These are phyloP conservation scores for Plebejus argus DNA, from an alignment of 2,888 invertebrate genomes.

Conservation along the genomic window DNA sequence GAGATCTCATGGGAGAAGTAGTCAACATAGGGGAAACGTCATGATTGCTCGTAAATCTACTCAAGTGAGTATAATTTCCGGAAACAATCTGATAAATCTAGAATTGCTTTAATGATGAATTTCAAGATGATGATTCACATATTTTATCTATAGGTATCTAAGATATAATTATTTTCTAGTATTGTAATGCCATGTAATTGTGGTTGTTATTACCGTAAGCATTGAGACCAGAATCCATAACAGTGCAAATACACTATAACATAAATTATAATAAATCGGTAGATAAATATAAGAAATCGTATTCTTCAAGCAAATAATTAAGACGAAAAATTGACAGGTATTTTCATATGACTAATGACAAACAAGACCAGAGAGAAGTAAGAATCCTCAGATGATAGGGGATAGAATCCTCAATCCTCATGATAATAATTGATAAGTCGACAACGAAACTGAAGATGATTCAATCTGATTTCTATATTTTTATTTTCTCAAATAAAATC, in stretches of 20 bases:
- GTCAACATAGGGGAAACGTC: background rate
- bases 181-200: background rate
- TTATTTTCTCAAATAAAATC: too few species aligned
- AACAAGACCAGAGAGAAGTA: too few species aligned
- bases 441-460: too few species aligned
- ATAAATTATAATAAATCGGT: background rate
- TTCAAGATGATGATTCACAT: background rate
- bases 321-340: background rate
- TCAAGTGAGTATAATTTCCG: background rate
- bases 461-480: too few species aligned
- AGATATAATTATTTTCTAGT: background rate
- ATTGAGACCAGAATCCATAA: conserved; percentile 13
- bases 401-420: too few species aligned
- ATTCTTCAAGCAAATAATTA: background rate
- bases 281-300: background rate
- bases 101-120: background rate
- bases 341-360: too few species aligned
- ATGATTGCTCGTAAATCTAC: too few species aligned
- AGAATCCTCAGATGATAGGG: too few species aligned
- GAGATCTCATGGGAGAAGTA: too few species aligned
- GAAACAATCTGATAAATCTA: background rate
- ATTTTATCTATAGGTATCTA: background rate
- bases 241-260: background rate
- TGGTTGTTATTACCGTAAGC: conserved; percentile 15
- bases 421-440: too few species aligned